phyloP scores from a whole-genome alignment of 2,888 invertebrate species.

The Xestia sexstrigata region DNA sequence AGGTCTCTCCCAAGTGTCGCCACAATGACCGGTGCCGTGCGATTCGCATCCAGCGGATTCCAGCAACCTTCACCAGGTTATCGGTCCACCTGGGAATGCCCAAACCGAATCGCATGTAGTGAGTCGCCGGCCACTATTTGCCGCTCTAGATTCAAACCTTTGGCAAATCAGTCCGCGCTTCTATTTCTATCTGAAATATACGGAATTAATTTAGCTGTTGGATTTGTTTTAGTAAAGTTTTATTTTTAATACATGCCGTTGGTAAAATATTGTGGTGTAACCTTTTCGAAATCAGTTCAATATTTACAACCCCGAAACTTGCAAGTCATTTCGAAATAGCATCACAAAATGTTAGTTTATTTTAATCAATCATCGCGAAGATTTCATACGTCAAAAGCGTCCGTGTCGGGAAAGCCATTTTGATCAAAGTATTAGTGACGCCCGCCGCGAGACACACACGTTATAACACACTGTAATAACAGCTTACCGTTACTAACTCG shows the following conservation, averaged over 20 bases:
- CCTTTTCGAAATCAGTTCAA: not conserved
- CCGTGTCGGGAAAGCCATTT: conserved; percentile 12
- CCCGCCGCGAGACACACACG: conserved; percentile 12
- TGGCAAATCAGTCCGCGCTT: not conserved
- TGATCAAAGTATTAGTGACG: conserved; percentile 37
- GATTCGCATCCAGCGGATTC: too few relatives aligned
- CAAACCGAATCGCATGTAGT: conserved; percentile 1
- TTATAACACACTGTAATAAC: conserved; percentile 11
- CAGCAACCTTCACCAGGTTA: too few relatives aligned
- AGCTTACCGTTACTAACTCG: conserved; percentile 14
- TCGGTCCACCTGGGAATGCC: not conserved
- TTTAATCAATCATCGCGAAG: conserved; percentile 21
- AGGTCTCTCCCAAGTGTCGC: too few relatives aligned
- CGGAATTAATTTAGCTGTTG: not conserved
- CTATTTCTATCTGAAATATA: not conserved
- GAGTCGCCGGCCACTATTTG: not conserved
- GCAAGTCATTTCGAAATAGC: not conserved
- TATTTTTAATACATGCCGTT: not conserved
- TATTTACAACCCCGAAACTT: not conserved
- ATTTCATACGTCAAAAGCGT: conserved; percentile 3
- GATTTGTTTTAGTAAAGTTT: not conserved
- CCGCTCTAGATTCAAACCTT: conserved; percentile 2
- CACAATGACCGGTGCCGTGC: too few relatives aligned
- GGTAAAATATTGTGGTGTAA: not conserved
- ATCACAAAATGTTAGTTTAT: conserved; percentile 8